phyloP scores from a whole-genome alignment of 1,140 invertebrate species.

The Bombyx mandarina region DNA sequence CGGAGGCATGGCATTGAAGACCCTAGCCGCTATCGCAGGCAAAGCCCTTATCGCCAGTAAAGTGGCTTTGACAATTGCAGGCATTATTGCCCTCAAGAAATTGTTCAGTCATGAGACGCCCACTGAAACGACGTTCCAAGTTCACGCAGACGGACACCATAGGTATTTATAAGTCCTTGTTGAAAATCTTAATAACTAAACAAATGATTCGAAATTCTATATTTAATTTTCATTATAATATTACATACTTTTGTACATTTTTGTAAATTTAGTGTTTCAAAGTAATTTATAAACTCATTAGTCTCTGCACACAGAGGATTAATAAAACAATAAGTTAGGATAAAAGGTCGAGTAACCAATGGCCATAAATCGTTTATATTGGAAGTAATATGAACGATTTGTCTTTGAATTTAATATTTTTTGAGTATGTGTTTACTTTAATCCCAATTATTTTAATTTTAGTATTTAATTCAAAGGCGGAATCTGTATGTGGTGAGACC shows the following conservation, averaged over 20 bases:
- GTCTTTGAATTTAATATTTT: no score
- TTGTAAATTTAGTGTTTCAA: neutral
- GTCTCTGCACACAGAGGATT: no score
- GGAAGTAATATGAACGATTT: no score
- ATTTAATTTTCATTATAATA: neutral
- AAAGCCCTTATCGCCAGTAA: constrained; percentile 79
- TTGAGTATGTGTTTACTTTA: constrained; percentile 4
- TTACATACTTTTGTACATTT: neutral
- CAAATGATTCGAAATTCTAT: no score
- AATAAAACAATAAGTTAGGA: no score
- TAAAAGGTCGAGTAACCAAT: no score
- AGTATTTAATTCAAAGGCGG: constrained; percentile 70
- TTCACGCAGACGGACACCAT: constrained; percentile 75
- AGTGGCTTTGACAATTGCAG: constrained; percentile 77
- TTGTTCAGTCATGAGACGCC: constrained; percentile 75
- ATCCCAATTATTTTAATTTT: constrained; percentile 51
- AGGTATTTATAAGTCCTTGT: constrained; percentile 49
- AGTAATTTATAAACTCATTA: no score
- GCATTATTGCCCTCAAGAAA: constrained; percentile 79
- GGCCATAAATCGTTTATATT: no score
- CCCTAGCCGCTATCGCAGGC: constrained; percentile 75
- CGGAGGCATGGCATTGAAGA: constrained; percentile 74
- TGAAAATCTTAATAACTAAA: neutral
- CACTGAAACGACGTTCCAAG: constrained; percentile 75
- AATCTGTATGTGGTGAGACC: constrained; percentile 74